Evolutionary conservation across 2,113 vertebrate species (phyloP).

Genomic region (Dicentrarchus labrax): DNA sequence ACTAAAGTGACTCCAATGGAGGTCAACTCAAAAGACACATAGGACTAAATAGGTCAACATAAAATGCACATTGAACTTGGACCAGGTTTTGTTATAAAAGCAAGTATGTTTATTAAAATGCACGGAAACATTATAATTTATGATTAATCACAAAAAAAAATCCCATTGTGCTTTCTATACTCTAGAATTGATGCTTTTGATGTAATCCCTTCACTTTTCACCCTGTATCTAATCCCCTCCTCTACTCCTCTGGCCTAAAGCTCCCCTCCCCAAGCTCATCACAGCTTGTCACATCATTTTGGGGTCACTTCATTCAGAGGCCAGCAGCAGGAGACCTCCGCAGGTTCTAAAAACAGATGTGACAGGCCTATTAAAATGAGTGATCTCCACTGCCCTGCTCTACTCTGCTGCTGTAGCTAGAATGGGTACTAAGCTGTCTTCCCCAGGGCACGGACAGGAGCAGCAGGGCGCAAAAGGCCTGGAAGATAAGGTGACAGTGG

Average conservation of each 20-base stretch:
- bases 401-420: conserved; percentile 79
- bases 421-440: conserved; percentile 79
- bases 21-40: no score
- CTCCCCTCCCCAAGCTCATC: conserved; percentile 68
- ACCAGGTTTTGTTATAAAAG: no score
- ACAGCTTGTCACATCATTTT: conserved; percentile 81
- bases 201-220: conserved; percentile 44
- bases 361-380: conserved; percentile 85
- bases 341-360: conserved; percentile 86
- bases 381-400: conserved; percentile 72
- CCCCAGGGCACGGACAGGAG: conserved; percentile 73
- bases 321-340: conserved; percentile 73
- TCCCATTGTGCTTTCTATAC: background rate
- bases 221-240: conserved; percentile 45
- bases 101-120: background rate
- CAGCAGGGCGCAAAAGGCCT: conserved; percentile 61
- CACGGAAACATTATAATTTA: background rate
- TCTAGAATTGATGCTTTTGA: conserved; percentile 28
- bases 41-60: no score
- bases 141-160: background rate
- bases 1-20: no score
- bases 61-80: no score
- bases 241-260: conserved; percentile 39
- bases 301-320: conserved; percentile 77
- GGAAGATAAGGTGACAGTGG: conserved; percentile 81